Evolutionary conservation across 2,888 invertebrate genomes (phyloP).

Genomic region (Pachymerium ferrugineum): DNA sequence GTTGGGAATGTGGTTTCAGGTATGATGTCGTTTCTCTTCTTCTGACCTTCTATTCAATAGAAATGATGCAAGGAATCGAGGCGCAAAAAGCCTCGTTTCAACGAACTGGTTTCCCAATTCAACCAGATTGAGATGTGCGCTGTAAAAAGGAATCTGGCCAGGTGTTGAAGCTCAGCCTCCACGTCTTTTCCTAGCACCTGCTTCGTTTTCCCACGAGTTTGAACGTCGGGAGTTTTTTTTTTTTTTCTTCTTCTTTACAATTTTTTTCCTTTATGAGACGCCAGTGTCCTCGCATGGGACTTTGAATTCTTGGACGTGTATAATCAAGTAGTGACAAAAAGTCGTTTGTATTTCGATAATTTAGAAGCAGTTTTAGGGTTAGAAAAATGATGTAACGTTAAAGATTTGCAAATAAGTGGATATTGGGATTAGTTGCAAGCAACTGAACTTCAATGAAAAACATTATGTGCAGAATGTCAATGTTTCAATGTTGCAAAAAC

Average conservation of each 20-base stretch:
- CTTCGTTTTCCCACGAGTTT: conserved; percentile 3
- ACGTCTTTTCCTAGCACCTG: conserved; percentile 6
- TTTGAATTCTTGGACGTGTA: too few relatives aligned
- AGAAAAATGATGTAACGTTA: too few relatives aligned
- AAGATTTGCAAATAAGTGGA: too few relatives aligned
- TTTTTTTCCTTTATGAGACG: background rate
- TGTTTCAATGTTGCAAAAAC: too few relatives aligned
- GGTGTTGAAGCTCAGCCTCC: background rate
- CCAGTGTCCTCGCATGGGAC: too few relatives aligned
- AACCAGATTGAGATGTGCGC: background rate
- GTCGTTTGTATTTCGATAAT: too few relatives aligned
- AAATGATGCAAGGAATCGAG: conserved; percentile 7
- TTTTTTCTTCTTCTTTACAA: background rate
- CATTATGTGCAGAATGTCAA: too few relatives aligned
- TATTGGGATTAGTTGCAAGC: too few relatives aligned
- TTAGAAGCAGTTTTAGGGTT: too few relatives aligned
- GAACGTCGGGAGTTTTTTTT: background rate
- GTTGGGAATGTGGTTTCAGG: background rate
- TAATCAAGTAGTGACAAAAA: too few relatives aligned
- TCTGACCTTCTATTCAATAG: background rate
- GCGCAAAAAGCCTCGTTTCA: background rate
- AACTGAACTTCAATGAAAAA: too few relatives aligned
- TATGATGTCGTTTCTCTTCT: conserved; percentile 13
- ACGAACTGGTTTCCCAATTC: background rate
- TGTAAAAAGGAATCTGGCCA: background rate